Conservation (phyloP, 2,113 vertebrate genomes). For the western clawed frog (Xenopus tropicalis) region UCB_Xtro_10.0 CM004445.2:141255501-141256000, state of each 20-base stretch:
- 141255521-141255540: too few relatives aligned
- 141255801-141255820: too few relatives aligned
- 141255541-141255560: too few relatives aligned
- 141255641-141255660: slow-evolving; percentile 69
- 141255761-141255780: background rate
- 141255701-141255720: slow-evolving; percentile 84
- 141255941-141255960: slow-evolving; percentile 74
- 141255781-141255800: too few relatives aligned
- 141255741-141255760: slow-evolving; percentile 74
- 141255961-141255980: slow-evolving; percentile 80
- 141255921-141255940: slow-evolving; percentile 82
- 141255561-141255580: too few relatives aligned
- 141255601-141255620: too few relatives aligned
- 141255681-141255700: slow-evolving; percentile 82
- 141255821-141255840: too few relatives aligned
- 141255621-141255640: background rate
- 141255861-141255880: slow-evolving; percentile 74
- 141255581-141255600: too few relatives aligned
- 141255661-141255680: slow-evolving; percentile 81
- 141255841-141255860: too few relatives aligned
- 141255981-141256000: slow-evolving; percentile 61
- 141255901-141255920: slow-evolving; percentile 84
- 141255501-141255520: too few relatives aligned
- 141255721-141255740: slow-evolving; percentile 78
- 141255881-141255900: slow-evolving; percentile 82